phyloP scores from a whole-genome alignment of 2,113 vertebrate genomes.

The Arizona elegans region DNA sequence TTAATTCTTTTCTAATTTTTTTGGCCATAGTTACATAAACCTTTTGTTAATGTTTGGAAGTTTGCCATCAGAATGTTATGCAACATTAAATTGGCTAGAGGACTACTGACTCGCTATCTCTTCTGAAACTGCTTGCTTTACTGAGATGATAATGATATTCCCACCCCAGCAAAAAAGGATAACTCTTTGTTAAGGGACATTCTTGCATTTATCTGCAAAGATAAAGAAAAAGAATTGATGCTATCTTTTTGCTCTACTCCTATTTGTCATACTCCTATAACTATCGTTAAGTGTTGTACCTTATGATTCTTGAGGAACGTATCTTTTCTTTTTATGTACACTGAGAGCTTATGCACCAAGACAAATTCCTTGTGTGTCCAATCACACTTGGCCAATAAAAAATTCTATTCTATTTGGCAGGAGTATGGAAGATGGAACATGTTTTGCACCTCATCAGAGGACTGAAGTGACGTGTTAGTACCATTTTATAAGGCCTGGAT shows the following conservation, averaged over 20 bases:
- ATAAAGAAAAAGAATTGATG: not conserved
- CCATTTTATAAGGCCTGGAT: too few species aligned
- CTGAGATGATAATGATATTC: not conserved
- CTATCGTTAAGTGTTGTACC: too few species aligned
- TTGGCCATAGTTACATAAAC: conserved; percentile 9
- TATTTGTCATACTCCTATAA: not conserved
- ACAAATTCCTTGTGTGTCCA: too few species aligned
- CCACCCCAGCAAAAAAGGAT: too few species aligned
- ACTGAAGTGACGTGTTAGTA: not conserved
- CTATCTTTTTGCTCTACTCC: not conserved
- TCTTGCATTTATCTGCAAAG: not conserved
- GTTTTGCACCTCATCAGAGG: not conserved
- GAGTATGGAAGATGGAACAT: not conserved
- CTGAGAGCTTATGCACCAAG: too few species aligned
- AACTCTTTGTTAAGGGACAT: not conserved
- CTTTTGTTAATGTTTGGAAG: conserved; percentile 10
- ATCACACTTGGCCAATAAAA: too few species aligned
- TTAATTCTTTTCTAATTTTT: not conserved
- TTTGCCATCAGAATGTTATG: conserved; percentile 10
- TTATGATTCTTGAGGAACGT: too few species aligned
- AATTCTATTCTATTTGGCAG: not conserved
- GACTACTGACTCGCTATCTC: not conserved
- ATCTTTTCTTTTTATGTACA: too few species aligned
- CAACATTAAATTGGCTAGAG: conserved; percentile 3
- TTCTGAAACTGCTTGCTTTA: not conserved